Conservation (phyloP, 2,797 vertebrate genomes). For the Anguilla pacifica region DNA sequence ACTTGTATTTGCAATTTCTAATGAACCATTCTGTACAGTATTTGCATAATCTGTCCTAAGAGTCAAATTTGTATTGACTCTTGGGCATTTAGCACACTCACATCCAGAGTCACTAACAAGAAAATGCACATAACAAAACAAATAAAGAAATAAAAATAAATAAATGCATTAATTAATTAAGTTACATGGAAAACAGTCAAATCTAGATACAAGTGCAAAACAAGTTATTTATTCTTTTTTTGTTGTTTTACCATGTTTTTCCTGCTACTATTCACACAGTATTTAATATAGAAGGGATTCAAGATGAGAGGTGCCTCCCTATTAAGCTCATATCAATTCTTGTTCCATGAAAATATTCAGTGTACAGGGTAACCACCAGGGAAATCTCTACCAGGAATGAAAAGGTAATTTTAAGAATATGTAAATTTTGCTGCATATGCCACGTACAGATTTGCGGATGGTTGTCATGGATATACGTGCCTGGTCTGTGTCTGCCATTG, state of each 20-base stretch:
- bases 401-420: not conserved
- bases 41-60: not conserved
- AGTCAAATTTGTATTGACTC: no score
- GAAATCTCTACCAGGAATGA: not conserved
- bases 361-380: not conserved
- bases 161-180: no score
- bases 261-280: not conserved
- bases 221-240: no score
- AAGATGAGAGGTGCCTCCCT: not conserved
- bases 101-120: no score
- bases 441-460: constrained; percentile 3
- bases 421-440: constrained; percentile 15
- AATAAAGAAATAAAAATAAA: no score
- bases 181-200: no score
- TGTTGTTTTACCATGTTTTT: no score
- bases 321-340: not conserved
- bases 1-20: no score
- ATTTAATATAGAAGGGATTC: not conserved
- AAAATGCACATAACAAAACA: no score
- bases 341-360: not conserved
- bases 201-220: no score
- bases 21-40: not conserved
- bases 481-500: not conserved
- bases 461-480: not conserved
- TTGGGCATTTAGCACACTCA: no score